Evolutionary conservation across 2,797 vertebrate genomes (phyloP), one percentile per base, ranked within the genome.

Genomic region (Cossypha heuglini): DNA sequence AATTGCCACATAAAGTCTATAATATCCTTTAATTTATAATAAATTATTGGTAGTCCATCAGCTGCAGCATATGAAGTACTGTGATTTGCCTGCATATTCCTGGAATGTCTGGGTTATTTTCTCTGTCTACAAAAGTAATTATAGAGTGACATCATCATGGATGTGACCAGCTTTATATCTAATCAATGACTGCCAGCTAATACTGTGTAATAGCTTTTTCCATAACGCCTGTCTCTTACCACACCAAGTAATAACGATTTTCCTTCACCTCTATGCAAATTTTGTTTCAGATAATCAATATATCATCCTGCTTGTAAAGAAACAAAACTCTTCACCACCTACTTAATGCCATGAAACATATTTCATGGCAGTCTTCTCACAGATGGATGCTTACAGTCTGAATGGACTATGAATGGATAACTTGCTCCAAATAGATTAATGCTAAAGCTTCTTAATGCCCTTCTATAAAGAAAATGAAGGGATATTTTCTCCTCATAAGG

Each of bases 1-100:
- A 91, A 94, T 59, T 96, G 37, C 62, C 18, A 42, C 63, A 88
- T 73, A 58, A 96, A 84, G n/a, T 59, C 72, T 82, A 71, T 45
- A 58, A 80, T 83, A 83, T 87, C 84, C 61, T 94, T 97, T 93
- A 92, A 89, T 89, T 85, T 83, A 59, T 64, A 90, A 89, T 66
- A 87, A 93, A 87, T 89, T 62, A 82, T 93, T 48, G 43, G 67
- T 81, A 93, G 90, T 76, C 63, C 14, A 77, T 94, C 83, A 94
- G 74, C 61, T 91, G 48, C 71, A 87, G 38, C 79, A 16, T 54
- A 71, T 81, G 48, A 59, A 94, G 72, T 66, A 66, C 43, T 57
- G 80, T 80, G 75, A 94, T 89, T 89, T 94, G 57, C 15, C 61
- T 95, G 49, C 46, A 46, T 68, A 85, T 88, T 89, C 59, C 81